Evolutionary conservation across 2,113 vertebrate genomes (phyloP).

Genomic region (Acanthisitta chloris): DNA sequence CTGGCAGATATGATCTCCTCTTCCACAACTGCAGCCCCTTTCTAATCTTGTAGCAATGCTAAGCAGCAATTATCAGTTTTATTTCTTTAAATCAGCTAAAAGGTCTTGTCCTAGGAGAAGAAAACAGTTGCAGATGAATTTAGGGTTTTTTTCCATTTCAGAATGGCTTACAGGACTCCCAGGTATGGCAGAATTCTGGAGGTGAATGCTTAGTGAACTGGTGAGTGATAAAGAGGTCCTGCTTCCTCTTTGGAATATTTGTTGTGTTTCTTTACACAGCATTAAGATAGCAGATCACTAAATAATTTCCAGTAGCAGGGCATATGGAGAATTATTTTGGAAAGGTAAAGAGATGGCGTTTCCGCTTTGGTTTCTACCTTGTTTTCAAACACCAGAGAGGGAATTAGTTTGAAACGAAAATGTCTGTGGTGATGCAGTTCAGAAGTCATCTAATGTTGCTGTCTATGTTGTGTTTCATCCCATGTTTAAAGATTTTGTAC

Average conservation of each 20-base stretch:
- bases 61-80: neutral
- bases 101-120: neutral
- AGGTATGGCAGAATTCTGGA: neutral
- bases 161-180: neutral
- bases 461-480: neutral
- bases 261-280: neutral
- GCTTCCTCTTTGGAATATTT: neutral
- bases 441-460: neutral
- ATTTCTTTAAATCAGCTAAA: neutral
- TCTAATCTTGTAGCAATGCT: neutral
- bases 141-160: neutral
- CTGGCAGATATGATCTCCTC: neutral
- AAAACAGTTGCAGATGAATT: neutral
- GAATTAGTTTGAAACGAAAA: neutral
- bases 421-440: neutral
- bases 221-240: neutral
- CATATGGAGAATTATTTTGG: neutral
- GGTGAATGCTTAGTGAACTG: neutral
- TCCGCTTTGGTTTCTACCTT: neutral
- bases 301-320: neutral
- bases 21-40: neutral
- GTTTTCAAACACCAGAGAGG: neutral
- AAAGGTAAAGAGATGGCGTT: neutral
- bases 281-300: neutral
- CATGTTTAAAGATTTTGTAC: neutral